Evolutionary conservation across 2,797 vertebrate genomes (phyloP).

Genomic region (Ibycter americanus): DNA sequence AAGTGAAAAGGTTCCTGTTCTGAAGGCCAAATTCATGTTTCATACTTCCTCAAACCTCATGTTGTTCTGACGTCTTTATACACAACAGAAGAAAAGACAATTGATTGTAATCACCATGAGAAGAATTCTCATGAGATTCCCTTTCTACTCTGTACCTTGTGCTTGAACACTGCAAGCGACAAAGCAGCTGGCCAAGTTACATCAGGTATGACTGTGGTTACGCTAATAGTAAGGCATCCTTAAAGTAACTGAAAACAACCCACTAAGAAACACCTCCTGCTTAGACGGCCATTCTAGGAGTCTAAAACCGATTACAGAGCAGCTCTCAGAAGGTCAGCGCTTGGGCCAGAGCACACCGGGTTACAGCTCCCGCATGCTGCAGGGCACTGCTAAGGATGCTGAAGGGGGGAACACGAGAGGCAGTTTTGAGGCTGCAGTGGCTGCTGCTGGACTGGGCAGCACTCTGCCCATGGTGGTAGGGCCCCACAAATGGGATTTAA

Average conservation of each 20-base stretch:
- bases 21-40: background rate
- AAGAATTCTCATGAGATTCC: background rate
- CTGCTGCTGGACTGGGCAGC: background rate
- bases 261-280: background rate
- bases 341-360: rapidly evolving
- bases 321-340: background rate
- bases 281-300: background rate
- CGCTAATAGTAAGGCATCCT: background rate
- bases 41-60: background rate
- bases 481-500: background rate
- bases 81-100: background rate
- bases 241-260: background rate
- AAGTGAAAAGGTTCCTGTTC: background rate
- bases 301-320: background rate
- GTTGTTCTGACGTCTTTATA: background rate
- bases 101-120: background rate
- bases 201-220: background rate
- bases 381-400: background rate
- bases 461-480: background rate
- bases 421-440: background rate
- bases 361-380: background rate
- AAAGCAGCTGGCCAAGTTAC: background rate
- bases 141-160: background rate
- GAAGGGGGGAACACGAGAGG: background rate
- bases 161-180: background rate